Base-by-base conservation (phyloP, 1,140 invertebrate genomes). In the Cydia amplana region DNA sequence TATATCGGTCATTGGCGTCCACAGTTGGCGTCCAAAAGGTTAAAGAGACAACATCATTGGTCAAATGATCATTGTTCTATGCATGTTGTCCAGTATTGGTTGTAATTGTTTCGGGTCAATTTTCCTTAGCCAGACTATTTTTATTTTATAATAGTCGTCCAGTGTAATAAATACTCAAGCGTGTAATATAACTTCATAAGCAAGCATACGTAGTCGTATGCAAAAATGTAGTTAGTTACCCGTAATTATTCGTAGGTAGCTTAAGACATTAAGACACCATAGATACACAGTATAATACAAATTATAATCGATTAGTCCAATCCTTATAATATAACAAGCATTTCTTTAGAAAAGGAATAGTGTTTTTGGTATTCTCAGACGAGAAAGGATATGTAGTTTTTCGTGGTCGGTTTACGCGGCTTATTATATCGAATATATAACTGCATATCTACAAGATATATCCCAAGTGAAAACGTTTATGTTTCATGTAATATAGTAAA, bases 261-360 rank as follows among this genome's bases (percentile, higher is more conserved):
- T 36, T 67, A 36, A 65, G 63, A 28, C 28, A 36, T 36, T 67
- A 32, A 55, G 20, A 23, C 55, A 23, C 55, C 18, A 23, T 60
- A 55, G 16, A 18, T 67, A 70, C n/a, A 32, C 65, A 36, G 43
- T 70, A 70, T 40, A 40, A 67, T 9, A 36, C 16, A 70, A 36
- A 36, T n/a, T 18, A 70, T 70, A 70, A 36, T 43, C 65, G 7
- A 40, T 36, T 70, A 70, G 32, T 67, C 65, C 65, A 70, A 36
- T 70, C 32, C 16, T 70, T 70, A 36, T 70, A 36, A 70, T 70
- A 70, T 40, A 36, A 36, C 49, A 51, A 40, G 28, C 28, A 36
- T 70, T 60, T 70, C 65, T 70, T 36, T 70, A 70, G 65, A 70
- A 70, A 70, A 70, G 16, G 65, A 70, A 70, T 70, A 36, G 32